These are phyloP conservation scores for Porites australiensis DNA, from an alignment of 64 coral and sea anemone species.

Conservation along the genomic window DNA sequence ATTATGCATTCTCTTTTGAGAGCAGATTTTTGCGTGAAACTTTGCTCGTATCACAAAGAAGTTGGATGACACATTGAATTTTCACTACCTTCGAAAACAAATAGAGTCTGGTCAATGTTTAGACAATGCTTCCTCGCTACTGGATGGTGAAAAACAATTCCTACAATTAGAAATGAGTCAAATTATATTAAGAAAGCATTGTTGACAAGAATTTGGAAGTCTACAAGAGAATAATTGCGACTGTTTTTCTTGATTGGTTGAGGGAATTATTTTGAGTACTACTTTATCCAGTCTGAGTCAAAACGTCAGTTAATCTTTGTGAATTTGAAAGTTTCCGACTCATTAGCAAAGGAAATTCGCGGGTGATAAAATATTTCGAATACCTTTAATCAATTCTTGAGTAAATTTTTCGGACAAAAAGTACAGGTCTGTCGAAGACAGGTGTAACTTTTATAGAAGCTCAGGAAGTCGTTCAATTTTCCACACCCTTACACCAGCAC, in stretches of 20 bases:
- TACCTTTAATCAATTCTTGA: constrained; percentile 6
- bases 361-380: constrained; percentile 44
- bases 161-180: constrained; percentile 16
- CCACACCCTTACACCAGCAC: background rate
- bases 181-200: constrained; percentile 61
- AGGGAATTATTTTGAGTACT: constrained; percentile 11
- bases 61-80: constrained; percentile 41
- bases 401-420: constrained; percentile 23
- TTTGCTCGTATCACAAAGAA: constrained; percentile 23
- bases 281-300: background rate
- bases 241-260: constrained; percentile 57
- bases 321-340: constrained; percentile 39
- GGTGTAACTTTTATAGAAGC: background rate
- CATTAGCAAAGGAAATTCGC: constrained; percentile 38
- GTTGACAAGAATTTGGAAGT: constrained; percentile 71
- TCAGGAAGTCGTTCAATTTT: constrained; percentile 30
- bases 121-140: constrained; percentile 47
- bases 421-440: background rate
- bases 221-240: constrained; percentile 56
- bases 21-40: background rate
- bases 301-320: background rate
- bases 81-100: constrained; percentile 23
- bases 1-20: background rate
- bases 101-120: constrained; percentile 66
- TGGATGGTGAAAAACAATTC: constrained; percentile 53